Conservation (phyloP, 2,113 vertebrate genomes). For the Smithornis capensis region DNA sequence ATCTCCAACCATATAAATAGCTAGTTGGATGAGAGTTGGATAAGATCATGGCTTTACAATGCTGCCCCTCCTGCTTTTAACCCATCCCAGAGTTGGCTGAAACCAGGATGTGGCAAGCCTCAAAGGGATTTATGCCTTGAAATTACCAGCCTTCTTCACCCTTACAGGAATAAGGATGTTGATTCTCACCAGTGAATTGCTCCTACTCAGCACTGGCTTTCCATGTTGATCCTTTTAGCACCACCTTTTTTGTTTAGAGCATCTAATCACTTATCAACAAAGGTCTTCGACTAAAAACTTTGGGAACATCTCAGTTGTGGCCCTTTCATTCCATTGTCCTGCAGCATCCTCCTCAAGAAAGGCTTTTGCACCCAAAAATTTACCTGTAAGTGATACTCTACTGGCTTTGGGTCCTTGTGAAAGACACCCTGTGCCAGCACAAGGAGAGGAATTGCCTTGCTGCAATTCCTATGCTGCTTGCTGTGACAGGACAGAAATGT, state of each 20-base stretch:
- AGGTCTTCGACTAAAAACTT: constrained; percentile 23
- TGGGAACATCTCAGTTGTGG: neutral
- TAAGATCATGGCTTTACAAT: constrained; percentile 63
- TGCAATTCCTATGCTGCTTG: constrained; percentile 35
- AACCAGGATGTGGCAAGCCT: constrained; percentile 57
- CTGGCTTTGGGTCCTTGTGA: neutral
- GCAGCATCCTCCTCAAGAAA: neutral
- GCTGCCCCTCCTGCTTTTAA: constrained; percentile 60
- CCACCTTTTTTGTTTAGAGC: constrained; percentile 9
- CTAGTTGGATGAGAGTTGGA: constrained; percentile 21
- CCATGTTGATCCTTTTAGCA: constrained; percentile 45
- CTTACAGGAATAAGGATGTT: constrained; percentile 59
- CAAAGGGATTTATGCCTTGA: constrained; percentile 46
- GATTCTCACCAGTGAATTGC: constrained; percentile 46
- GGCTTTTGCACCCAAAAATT: neutral
- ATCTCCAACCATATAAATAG: constrained; percentile 51
- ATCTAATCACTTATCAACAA: constrained; percentile 45
- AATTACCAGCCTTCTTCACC: constrained; percentile 15
- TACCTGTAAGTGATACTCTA: neutral
- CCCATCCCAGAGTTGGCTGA: neutral
- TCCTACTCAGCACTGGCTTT: constrained; percentile 37
- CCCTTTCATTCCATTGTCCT: neutral
- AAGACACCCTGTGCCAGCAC: neutral
- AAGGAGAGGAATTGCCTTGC: neutral
- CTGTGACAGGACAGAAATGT: constrained; percentile 65